Evolutionary conservation across 1,140 invertebrate species (phyloP).

Genomic region (Megalonaias nervosa): DNA sequence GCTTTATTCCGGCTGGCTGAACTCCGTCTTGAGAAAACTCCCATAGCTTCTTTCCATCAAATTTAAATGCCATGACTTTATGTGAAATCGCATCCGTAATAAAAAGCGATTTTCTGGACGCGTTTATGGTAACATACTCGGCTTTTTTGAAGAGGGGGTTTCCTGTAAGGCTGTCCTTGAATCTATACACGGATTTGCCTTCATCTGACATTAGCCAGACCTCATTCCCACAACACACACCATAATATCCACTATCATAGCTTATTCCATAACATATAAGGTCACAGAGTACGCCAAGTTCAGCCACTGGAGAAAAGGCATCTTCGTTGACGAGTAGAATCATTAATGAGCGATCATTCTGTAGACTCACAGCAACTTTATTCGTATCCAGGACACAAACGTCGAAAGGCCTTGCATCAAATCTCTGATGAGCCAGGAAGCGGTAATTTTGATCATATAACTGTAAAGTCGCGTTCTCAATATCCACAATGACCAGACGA

Average conservation of each 20-base stretch:
- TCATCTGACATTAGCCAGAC: constrained; percentile 32
- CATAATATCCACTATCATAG: constrained; percentile 16
- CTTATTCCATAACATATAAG: constrained; percentile 29
- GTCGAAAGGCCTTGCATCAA: constrained; percentile 34
- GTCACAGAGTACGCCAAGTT: constrained; percentile 32
- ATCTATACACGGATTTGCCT: constrained; percentile 15
- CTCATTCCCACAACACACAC: constrained; percentile 31
- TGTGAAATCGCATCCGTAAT: constrained; percentile 22
- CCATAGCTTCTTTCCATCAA: constrained; percentile 24
- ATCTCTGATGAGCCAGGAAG: constrained; percentile 25
- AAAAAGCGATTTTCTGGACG: constrained; percentile 9
- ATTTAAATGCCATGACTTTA: constrained; percentile 23
- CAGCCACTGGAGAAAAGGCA: constrained; percentile 19
- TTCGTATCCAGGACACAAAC: constrained; percentile 12
- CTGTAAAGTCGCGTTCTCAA: constrained; percentile 29
- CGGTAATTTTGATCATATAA: constrained; percentile 12
- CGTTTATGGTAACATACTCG: constrained; percentile 23
- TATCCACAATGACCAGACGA: constrained; percentile 20
- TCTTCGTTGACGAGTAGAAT: constrained; percentile 21
- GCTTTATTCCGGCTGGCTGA: constrained; percentile 25
- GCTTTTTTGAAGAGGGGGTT: constrained; percentile 23
- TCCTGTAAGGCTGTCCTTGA: constrained; percentile 21
- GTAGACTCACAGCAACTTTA: constrained; percentile 33
- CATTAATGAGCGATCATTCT: constrained; percentile 34
- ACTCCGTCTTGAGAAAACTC: constrained; percentile 32